Conservation (phyloP, 2,113 vertebrate genomes). For the Nerophis lumbriciformis region DNA sequence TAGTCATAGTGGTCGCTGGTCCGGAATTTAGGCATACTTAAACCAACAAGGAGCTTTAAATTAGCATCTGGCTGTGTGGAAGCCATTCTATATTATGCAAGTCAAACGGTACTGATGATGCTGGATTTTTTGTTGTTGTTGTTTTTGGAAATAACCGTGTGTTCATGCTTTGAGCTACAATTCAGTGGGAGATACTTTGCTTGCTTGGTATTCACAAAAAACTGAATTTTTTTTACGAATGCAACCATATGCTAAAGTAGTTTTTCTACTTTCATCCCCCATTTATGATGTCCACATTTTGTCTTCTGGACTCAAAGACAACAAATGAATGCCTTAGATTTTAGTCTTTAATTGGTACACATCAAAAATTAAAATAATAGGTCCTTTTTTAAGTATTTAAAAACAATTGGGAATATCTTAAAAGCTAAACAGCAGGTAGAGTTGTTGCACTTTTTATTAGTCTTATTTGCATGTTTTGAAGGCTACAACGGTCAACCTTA, state of each 20-base stretch:
- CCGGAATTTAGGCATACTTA: conserved; percentile 19
- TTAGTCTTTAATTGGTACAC: neutral
- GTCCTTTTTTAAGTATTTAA: neutral
- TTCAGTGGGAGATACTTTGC: neutral
- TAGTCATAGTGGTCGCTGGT: conserved; percentile 23
- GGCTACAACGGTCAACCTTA: conserved; percentile 42
- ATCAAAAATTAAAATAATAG: neutral
- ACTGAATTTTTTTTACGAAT: neutral
- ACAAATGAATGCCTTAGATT: no score
- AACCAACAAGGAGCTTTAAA: conserved; percentile 43
- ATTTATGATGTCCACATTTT: no score
- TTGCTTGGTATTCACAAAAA: neutral
- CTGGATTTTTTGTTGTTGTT: conserved; percentile 49
- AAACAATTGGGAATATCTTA: conserved; percentile 26
- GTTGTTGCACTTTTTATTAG: conserved; percentile 42
- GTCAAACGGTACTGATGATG: conserved; percentile 63
- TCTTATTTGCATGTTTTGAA: conserved; percentile 58
- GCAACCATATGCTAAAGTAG: neutral
- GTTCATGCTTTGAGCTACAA: conserved; percentile 19
- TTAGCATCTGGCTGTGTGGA: conserved; percentile 45
- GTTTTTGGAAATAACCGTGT: conserved; percentile 41
- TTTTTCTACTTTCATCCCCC: neutral
- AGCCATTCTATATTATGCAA: conserved; percentile 41
- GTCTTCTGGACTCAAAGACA: no score
- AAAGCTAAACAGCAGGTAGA: conserved; percentile 50